phyloP scores from a whole-genome alignment of 2,113 vertebrate species.

The Tenebrosternarchus preto region DNA sequence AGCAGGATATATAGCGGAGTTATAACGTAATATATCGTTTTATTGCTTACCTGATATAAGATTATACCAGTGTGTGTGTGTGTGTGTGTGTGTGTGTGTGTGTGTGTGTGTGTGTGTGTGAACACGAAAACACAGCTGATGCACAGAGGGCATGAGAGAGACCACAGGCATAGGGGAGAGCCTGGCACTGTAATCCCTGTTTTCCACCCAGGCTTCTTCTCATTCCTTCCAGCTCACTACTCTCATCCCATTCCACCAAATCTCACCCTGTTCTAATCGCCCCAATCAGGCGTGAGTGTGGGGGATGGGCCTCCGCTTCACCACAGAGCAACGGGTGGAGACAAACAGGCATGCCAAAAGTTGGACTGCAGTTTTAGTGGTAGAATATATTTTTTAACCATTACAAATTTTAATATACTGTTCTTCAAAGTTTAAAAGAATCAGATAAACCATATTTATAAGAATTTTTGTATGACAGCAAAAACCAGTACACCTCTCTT shows the following conservation, averaged over 20 bases:
- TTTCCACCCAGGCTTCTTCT: slow-evolving; percentile 50
- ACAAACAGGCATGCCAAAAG: background rate
- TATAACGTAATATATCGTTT: no score
- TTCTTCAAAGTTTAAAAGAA: background rate
- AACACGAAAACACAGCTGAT: background rate
- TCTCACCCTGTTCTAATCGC: slow-evolving; percentile 71
- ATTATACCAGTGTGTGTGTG: background rate
- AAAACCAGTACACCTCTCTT: no score
- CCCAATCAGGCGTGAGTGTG: slow-evolving; percentile 70
- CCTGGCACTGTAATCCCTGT: slow-evolving; percentile 21
- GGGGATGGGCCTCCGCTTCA: slow-evolving; percentile 49
- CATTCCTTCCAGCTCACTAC: slow-evolving; percentile 73
- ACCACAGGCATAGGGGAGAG: slow-evolving; percentile 41
- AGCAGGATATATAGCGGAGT: no score
- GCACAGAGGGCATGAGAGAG: slow-evolving; percentile 11
- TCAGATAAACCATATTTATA: background rate
- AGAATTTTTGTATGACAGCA: background rate
- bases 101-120: background rate
- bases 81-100: background rate
- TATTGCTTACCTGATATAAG: no score
- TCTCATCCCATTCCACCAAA: slow-evolving; percentile 72
- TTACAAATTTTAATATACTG: background rate
- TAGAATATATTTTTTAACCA: background rate
- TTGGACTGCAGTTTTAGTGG: background rate
- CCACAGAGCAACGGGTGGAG: background rate